Percentiles rank a stretch among this genome's conserved stretches.
These are phyloP conservation scores for Oceanodroma tethys DNA, from an alignment of 2,113 vertebrate genomes.

Conservation along the genomic window DNA sequence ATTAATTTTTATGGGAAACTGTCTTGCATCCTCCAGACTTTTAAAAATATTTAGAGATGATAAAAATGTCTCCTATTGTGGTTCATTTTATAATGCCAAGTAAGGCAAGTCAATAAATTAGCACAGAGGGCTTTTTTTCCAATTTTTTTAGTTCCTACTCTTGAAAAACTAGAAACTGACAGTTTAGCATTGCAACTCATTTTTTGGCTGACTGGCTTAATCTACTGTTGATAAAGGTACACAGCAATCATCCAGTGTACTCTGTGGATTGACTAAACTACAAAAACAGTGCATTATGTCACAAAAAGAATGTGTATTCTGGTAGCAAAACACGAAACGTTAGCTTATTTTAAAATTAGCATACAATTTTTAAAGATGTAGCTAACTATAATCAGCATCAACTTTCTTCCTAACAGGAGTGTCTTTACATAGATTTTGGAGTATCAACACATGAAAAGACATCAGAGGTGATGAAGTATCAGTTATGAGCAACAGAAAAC, in stretches of 20 bases:
- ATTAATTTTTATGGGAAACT: neutral
- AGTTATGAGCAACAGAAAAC: neutral
- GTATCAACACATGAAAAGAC: neutral
- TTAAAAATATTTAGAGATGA: neutral
- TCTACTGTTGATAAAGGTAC: neutral
- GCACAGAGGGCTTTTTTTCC: neutral
- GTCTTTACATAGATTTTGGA: neutral
- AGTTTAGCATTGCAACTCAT: neutral
- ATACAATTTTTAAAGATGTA: neutral
- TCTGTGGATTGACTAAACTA: neutral
- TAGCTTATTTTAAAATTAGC: neutral
- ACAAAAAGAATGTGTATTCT: neutral
- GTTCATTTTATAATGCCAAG: neutral
- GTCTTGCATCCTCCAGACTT: neutral
- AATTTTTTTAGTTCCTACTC: neutral
- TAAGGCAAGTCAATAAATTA: neutral
- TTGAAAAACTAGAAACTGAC: neutral
- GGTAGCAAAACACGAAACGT: neutral
- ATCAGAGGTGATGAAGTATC: neutral
- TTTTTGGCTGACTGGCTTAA: neutral
- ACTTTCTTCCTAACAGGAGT: neutral
- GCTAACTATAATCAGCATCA: neutral
- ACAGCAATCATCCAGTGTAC: neutral
- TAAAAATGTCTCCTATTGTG: neutral
- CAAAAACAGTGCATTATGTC: neutral